phyloP scores from a whole-genome alignment of 1,140 invertebrate species.

The Leptonema lineaticorne region DNA sequence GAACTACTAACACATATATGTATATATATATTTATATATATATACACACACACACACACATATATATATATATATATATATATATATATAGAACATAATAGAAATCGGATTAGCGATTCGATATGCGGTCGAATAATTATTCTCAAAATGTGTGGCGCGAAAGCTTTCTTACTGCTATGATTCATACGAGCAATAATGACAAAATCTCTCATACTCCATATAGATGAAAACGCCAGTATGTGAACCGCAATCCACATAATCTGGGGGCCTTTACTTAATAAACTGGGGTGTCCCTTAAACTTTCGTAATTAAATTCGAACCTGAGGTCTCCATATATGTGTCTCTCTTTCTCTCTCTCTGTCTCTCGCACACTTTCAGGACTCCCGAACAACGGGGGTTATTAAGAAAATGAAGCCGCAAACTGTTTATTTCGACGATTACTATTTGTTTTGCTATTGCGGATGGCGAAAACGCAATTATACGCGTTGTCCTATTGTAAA shows the following conservation, averaged over 20 bases:
- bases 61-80: background rate
- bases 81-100: background rate
- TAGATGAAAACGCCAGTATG: constrained; percentile 19
- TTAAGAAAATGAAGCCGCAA: constrained; percentile 35
- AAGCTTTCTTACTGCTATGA: constrained; percentile 16
- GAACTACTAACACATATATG: background rate
- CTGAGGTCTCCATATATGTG: too few species aligned
- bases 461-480: background rate
- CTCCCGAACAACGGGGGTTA: constrained; percentile 22
- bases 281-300: constrained; percentile 31
- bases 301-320: constrained; percentile 39
- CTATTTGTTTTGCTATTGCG: constrained; percentile 1
- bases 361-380: too few species aligned
- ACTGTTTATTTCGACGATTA: constrained; percentile 30
- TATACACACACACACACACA: too few species aligned
- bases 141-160: background rate
- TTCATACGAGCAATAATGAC: constrained; percentile 33
- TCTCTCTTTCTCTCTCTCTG: too few species aligned
- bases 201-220: too few species aligned
- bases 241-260: constrained; percentile 36
- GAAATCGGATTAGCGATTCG: background rate
- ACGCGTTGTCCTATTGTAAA: background rate
- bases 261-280: constrained; percentile 32
- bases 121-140: background rate
- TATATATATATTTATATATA: background rate